Conservation (phyloP, 2,113 vertebrate genomes). For the Tupaia chinensis region DNA sequence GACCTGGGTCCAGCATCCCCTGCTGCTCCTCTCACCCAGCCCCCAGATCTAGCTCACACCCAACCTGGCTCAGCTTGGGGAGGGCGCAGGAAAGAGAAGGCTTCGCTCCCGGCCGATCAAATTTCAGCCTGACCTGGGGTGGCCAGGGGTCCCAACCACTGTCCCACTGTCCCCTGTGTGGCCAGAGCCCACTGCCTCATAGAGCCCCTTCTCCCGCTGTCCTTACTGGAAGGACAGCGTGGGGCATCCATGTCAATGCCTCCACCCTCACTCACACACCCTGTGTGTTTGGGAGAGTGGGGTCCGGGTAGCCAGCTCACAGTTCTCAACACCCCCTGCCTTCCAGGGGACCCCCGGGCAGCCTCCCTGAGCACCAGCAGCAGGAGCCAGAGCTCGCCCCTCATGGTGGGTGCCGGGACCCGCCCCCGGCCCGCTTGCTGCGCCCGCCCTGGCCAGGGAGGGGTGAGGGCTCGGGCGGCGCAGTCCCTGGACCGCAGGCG, state of each 20-base stretch:
- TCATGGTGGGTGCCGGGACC: conserved; percentile 71
- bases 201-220: not conserved
- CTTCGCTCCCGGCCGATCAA: not conserved
- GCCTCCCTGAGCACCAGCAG: conserved; percentile 71
- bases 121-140: not conserved
- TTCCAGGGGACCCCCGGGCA: not conserved
- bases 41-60: not conserved
- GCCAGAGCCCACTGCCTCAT: not conserved
- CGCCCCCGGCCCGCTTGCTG: not conserved
- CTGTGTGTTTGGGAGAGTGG: not conserved
- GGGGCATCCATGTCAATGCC: not conserved
- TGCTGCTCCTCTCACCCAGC: not conserved
- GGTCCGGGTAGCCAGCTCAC: not conserved
- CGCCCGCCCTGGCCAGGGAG: not conserved
- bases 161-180: not conserved
- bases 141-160: not conserved
- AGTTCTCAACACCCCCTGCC: not conserved
- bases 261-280: not conserved
- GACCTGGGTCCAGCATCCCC: not conserved
- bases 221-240: not conserved
- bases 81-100: not conserved
- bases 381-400: conserved; percentile 68
- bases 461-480: not conserved
- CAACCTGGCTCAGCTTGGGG: not conserved
- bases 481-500: not conserved